phyloP scores from a whole-genome alignment of 2,113 vertebrate genomes.

The Equus quagga region DNA sequence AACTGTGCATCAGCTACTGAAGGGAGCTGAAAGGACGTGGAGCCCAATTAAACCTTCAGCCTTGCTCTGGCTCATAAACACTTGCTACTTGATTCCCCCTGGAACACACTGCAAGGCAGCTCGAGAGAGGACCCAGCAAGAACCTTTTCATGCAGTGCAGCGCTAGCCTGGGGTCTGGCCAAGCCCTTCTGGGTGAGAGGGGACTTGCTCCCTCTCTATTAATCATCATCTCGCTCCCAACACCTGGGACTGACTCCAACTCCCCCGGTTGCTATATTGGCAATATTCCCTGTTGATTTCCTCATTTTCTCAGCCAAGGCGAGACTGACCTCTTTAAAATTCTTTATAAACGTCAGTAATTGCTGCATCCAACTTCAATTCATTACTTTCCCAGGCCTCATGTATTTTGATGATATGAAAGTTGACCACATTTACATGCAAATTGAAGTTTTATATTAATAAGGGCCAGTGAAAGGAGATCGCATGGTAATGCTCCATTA shows the following conservation, averaged over 20 bases:
- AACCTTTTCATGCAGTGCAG: conserved; percentile 85
- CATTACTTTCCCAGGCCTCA: conserved; percentile 95
- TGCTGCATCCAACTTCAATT: conserved; percentile 96
- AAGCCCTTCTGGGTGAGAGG: conserved; percentile 88
- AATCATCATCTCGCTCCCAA: conserved; percentile 89
- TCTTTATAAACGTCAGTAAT: conserved; percentile 97
- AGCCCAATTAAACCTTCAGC: conserved; percentile 93
- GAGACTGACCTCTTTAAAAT: conserved; percentile 96
- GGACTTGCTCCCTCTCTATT: conserved; percentile 87
- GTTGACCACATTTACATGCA: conserved; percentile 99
- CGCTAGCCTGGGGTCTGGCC: conserved; percentile 87
- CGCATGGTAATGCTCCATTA: conserved; percentile 98
- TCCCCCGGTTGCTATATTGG: conserved; percentile 92
- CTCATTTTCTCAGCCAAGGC: conserved; percentile 91
- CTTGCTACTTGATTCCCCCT: conserved; percentile 87
- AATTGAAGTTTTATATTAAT: conserved; percentile 99
- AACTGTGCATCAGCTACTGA: conserved; percentile 90
- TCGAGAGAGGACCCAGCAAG: conserved; percentile 87
- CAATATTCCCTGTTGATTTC: conserved; percentile 94
- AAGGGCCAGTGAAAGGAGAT: conserved; percentile 95
- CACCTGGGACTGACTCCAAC: conserved; percentile 91
- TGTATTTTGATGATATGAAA: conserved; percentile 99
- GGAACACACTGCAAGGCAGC: conserved; percentile 86
- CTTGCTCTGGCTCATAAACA: conserved; percentile 84
- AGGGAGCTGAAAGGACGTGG: conserved; percentile 86